Conservation (phyloP, 2,113 vertebrate genomes). For the Cisticola juncidis region DNA sequence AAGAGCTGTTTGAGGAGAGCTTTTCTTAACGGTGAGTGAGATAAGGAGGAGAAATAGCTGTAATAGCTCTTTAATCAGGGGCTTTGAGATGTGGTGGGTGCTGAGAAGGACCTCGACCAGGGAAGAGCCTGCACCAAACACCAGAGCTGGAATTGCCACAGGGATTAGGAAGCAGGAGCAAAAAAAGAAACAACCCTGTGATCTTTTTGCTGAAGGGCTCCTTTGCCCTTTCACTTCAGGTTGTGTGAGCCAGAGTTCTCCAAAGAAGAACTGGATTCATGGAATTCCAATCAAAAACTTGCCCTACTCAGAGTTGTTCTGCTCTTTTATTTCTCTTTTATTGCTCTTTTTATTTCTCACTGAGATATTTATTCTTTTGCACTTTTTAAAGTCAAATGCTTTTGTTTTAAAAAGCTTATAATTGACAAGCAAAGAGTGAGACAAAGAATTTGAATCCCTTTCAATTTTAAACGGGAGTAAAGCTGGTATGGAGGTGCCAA, state of each 20-base stretch:
- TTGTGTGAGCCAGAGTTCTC: neutral
- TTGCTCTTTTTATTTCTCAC: neutral
- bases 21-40: neutral
- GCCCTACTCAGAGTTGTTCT: neutral
- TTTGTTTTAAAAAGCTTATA: neutral
- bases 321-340: too few species aligned
- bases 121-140: neutral
- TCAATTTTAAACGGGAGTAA: neutral
- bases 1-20: neutral
- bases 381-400: neutral
- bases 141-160: fast-evolving
- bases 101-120: neutral
- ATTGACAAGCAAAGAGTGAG: neutral
- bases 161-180: neutral
- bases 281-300: neutral
- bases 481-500: neutral
- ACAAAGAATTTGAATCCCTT: neutral
- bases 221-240: neutral
- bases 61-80: neutral
- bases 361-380: neutral
- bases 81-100: neutral
- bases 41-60: neutral
- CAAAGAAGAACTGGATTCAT: neutral
- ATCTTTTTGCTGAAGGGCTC: neutral
- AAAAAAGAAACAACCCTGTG: neutral